A percentile compares a stretch with the other conserved stretches of the same genome.
These are phyloP conservation scores for Callipepla squamata DNA, from an alignment of 2,113 vertebrate species.

Conservation along the genomic window DNA sequence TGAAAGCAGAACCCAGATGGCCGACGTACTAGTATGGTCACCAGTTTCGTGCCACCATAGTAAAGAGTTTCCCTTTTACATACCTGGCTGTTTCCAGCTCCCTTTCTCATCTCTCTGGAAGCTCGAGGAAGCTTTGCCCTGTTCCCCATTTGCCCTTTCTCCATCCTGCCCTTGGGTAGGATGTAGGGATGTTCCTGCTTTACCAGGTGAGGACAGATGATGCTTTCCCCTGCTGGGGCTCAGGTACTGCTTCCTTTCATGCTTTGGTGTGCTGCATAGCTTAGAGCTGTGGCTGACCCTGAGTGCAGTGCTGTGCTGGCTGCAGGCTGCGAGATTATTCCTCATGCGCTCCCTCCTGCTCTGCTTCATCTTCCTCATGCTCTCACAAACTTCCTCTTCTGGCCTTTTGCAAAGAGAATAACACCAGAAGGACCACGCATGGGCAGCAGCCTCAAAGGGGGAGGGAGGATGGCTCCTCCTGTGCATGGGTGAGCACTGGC, in stretches of 20 bases:
- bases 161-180: not conserved
- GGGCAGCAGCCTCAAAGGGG: not conserved
- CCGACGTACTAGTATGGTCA: too few relatives aligned
- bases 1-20: not conserved
- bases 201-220: not conserved
- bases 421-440: not conserved
- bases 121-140: not conserved
- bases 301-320: not conserved
- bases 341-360: not conserved
- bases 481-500: not conserved
- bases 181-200: not conserved
- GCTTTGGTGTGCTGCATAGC: not conserved
- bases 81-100: not conserved
- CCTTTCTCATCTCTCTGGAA: not conserved
- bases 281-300: not conserved
- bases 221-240: not conserved
- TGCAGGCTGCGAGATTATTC: not conserved
- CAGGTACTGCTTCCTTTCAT: accelerated
- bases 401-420: not conserved
- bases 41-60: accelerated
- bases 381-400: not conserved
- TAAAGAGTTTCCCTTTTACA: not conserved
- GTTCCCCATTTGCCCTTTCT: accelerated
- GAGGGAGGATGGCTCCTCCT: not conserved
- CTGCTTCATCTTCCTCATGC: not conserved